Base-by-base conservation (phyloP, 2,113 vertebrate species). In the Pionites leucogaster region DNA sequence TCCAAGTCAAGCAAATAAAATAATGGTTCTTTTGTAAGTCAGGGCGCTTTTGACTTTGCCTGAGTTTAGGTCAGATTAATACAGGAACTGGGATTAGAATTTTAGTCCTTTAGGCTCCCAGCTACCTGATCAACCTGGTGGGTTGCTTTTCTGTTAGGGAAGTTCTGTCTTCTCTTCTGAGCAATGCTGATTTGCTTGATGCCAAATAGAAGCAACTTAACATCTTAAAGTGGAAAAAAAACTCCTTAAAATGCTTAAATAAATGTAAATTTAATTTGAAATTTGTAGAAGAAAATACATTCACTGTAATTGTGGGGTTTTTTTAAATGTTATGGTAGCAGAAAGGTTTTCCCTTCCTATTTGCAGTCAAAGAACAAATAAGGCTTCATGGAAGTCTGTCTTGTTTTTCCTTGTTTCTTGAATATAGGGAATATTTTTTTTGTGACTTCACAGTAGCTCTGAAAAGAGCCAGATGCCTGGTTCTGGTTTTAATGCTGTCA, bases 1-100 rank as follows among this genome's bases (percentile, higher is more conserved):
- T 92, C 35, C 62, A 82, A 57, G 77, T 85, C 44, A 68, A 86
- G 80, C 83, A 95, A 92, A 91, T 81, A 92, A 92, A 91, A 78
- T 83, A 82, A 49, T 74, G 55, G 6, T 8, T 75, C 63, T 89
- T 93, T 92, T 88, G 53, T 88, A 81, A 49, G 46, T 63, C n/a
- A 15, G 50, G 53, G 18, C 70, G 53, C 42, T 74, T 84, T 29
- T 86, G 52, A 86, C 49, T 93, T 95, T 11, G 49, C 7, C 35
- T 64, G 55, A 57, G 35, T 81, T 93, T 47, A 53, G 41, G 52
- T 37, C 2, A 9, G 71, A 91, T 90, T 75, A 68, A 44, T 86
- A 53, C 19, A 71, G 72, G 52, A 75, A n/a, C 15, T 0, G 1
- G 31, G 60, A 59, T 93, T 68, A 80, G 68, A 65, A 69, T 83